phyloP scores from a whole-genome alignment of 92 coral and sea anemone genomes.

The Meandrina meandrites region DNA sequence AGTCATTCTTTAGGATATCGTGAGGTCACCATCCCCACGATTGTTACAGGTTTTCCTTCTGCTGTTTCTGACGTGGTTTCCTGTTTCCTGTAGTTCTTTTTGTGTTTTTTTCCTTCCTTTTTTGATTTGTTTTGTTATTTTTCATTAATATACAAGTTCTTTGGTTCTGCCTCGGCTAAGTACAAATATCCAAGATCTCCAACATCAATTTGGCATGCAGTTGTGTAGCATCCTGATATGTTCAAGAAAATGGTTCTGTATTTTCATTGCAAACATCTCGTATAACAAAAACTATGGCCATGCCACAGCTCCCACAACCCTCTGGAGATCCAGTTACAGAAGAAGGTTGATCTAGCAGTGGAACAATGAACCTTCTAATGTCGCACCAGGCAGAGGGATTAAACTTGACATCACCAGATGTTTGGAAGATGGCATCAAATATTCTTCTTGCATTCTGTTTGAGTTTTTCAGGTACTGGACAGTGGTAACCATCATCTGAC shows the following conservation, averaged over 20 bases:
- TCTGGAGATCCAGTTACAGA: conserved; percentile 12
- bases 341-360: conserved; percentile 32
- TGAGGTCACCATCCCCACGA: background rate
- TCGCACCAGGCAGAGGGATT: conserved; percentile 18
- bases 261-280: conserved; percentile 20
- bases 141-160: background rate
- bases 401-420: conserved; percentile 10
- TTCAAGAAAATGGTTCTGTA: conserved; percentile 21
- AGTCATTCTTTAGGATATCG: background rate
- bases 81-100: background rate
- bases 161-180: background rate
- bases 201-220: conserved; percentile 36
- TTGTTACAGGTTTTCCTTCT: background rate
- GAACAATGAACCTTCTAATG: conserved; percentile 25
- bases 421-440: conserved; percentile 12
- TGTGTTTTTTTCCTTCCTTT: background rate
- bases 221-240: conserved; percentile 25
- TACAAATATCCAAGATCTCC: conserved; percentile 11
- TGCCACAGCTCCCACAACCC: conserved; percentile 41
- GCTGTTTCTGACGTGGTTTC: background rate
- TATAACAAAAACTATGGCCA: conserved; percentile 26
- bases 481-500: conserved; percentile 32
- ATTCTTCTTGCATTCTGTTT: conserved; percentile 6
- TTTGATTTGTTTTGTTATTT: background rate
- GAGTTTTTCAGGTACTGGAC: conserved; percentile 1